These are phyloP conservation scores for Euphydryas editha DNA, from an alignment of 2,888 invertebrate genomes.

Conservation along the genomic window DNA sequence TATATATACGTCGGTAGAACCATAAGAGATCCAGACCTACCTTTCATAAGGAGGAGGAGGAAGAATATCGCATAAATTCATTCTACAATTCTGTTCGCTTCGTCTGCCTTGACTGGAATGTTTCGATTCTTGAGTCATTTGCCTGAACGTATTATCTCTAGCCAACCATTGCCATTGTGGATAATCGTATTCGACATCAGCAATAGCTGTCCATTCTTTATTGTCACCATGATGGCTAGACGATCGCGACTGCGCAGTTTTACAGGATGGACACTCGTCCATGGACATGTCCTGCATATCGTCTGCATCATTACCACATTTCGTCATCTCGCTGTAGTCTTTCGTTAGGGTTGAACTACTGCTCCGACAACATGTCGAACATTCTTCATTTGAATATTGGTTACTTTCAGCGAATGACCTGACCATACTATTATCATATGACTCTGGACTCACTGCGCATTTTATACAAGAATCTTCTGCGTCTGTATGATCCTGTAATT, in stretches of 20 bases:
- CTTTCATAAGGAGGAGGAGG: constrained; percentile 79
- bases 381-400: constrained; percentile 78
- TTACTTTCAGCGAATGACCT: constrained; percentile 75
- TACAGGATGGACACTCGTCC: constrained; percentile 78
- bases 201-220: constrained; percentile 73
- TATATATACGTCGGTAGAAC: not conserved
- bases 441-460: constrained; percentile 81
- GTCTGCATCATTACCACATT: constrained; percentile 74
- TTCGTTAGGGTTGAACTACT: constrained; percentile 77
- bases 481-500: constrained; percentile 74
- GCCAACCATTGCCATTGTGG: constrained; percentile 81
- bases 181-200: constrained; percentile 78
- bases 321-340: constrained; percentile 80
- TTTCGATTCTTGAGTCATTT: constrained; percentile 62
- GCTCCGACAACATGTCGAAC: constrained; percentile 77
- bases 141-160: constrained; percentile 75
- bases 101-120: constrained; percentile 66
- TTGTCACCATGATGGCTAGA: constrained; percentile 75
- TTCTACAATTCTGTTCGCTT: constrained; percentile 72
- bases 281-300: constrained; percentile 73
- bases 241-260: constrained; percentile 74
- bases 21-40: constrained; percentile 50
- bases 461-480: constrained; percentile 82
- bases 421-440: constrained; percentile 81
- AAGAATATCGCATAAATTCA: constrained; percentile 78